Conservation (phyloP, 2,888 invertebrate genomes). For the Acheta domesticus region DNA sequence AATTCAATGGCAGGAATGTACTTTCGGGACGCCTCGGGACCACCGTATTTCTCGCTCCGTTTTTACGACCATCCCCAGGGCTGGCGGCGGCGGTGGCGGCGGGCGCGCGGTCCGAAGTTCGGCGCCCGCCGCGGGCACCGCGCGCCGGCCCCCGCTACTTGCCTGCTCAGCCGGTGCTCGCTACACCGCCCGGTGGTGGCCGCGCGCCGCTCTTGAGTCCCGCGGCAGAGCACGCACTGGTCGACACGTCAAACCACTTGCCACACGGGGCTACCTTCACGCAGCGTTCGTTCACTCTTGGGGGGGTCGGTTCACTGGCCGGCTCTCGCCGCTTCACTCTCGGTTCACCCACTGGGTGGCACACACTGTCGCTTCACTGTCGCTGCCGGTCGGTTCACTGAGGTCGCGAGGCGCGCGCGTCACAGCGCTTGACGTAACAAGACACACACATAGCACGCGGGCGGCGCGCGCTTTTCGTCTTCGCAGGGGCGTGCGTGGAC, state of each 20-base stretch:
- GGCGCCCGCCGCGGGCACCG: too few relatives aligned
- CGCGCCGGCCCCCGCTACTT: not conserved
- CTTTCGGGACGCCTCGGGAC: not conserved
- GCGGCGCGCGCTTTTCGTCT: not conserved
- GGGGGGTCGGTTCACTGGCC: not conserved
- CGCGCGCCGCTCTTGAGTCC: not conserved
- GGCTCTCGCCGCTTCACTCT: not conserved
- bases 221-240: not conserved
- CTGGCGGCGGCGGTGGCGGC: too few relatives aligned
- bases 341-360: too few relatives aligned
- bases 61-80: not conserved
- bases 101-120: too few relatives aligned
- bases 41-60: not conserved
- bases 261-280: not conserved
- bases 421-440: not conserved
- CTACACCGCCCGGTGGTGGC: not conserved
- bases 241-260: not conserved
- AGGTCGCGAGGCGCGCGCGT: not conserved
- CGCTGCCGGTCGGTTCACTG: too few relatives aligned
- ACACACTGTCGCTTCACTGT: too few relatives aligned
- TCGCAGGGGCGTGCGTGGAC: not conserved
- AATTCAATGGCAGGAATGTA: not conserved
- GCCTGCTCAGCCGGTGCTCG: conserved; percentile 18
- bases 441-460: conserved; percentile 8
- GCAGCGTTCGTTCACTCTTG: not conserved